A percentile compares a stretch with the other conserved stretches of the same genome.
These are phyloP conservation scores for Drosophila atroscutellata DNA, from an alignment of 2,888 invertebrate species.

Conservation along the genomic window DNA sequence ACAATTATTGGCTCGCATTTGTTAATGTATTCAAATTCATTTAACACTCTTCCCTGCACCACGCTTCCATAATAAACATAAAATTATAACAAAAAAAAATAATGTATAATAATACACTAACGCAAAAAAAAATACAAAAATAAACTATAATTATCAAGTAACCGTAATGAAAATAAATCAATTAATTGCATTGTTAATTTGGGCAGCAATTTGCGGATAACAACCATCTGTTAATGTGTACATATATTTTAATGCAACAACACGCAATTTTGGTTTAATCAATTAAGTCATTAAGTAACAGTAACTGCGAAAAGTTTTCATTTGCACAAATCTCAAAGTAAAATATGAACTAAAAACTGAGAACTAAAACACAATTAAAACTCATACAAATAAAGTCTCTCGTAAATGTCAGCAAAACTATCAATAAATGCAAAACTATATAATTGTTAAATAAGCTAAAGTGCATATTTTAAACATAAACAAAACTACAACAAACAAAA, in stretches of 20 bases:
- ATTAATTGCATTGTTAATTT: constrained; percentile 51
- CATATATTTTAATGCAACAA: constrained; percentile 29
- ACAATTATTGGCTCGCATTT: constrained; percentile 42
- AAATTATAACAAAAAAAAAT: constrained; percentile 2
- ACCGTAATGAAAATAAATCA: constrained; percentile 36
- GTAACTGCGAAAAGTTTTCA: background rate
- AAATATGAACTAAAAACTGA: background rate
- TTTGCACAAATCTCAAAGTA: constrained; percentile 31
- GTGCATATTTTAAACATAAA: constrained; percentile 19
- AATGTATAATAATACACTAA: background rate
- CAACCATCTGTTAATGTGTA: constrained; percentile 28
- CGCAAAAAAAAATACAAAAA: constrained; percentile 16
- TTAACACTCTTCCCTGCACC: constrained; percentile 45
- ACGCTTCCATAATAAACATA: constrained; percentile 13
- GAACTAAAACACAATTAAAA: constrained; percentile 25
- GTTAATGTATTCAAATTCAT: constrained; percentile 48
- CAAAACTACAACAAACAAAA: too few species aligned
- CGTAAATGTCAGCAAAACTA: constrained; percentile 44
- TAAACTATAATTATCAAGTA: constrained; percentile 21
- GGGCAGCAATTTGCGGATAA: constrained; percentile 9
- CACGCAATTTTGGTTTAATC: constrained; percentile 22
- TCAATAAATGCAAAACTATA: constrained; percentile 35
- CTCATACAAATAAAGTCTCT: constrained; percentile 31
- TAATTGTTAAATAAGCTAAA: constrained; percentile 55
- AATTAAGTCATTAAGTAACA: constrained; percentile 44